Evolutionary conservation across 1,140 invertebrate species (phyloP), one percentile per base, ranked within the genome.

Genomic region (Vanessa tameamea): DNA sequence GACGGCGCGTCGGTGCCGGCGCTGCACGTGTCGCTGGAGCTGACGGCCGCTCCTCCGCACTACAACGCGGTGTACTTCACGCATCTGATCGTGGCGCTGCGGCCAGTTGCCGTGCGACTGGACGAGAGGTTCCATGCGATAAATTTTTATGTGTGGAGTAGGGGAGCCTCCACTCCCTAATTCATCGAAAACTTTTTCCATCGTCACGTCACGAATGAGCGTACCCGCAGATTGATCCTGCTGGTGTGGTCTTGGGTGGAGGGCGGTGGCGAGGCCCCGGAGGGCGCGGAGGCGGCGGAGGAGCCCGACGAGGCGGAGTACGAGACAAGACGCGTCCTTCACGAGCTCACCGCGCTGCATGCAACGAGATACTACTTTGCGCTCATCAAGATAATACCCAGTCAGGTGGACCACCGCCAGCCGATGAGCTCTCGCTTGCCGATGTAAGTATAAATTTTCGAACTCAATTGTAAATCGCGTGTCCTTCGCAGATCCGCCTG

Each of bases 361-460:
- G 95, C 96, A 37, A 96, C 95, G 73, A 88, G 97, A 78, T 99
- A 98, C 90, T 99, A 99, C 92, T 99, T 99, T 93, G 97, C 96
- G 43, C 95, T 95, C 14, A 93, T 99, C 55, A 96, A 97, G 90
- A 94, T 99, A 43, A 95, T 95, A 31, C 95, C 97, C 1, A 96
- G 95, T 86, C 95, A 96, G 83, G 94, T 95, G 13, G 2, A 16
- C 20, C 1, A 3, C 14, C 48, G 9, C 12, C 48, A 6, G 5
- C 13, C 14, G 5, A n/a, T 12, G 3, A 51, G n/a, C 48, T n/a
- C 3, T 6, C n/a, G 48, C 48, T 4, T 14, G 37, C 37, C 9
- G 37, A 43, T 43, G 37, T 9, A 43, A 3, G 6, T 31, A 31
- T 6, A 31, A 15, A 51, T 12, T 15, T 51, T 51, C 4, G 13